A percentile compares a stretch with the other conserved stretches of the same genome.
Evolutionary conservation across 2,113 vertebrate species (phyloP).

Genomic region (Sialia sialis): DNA sequence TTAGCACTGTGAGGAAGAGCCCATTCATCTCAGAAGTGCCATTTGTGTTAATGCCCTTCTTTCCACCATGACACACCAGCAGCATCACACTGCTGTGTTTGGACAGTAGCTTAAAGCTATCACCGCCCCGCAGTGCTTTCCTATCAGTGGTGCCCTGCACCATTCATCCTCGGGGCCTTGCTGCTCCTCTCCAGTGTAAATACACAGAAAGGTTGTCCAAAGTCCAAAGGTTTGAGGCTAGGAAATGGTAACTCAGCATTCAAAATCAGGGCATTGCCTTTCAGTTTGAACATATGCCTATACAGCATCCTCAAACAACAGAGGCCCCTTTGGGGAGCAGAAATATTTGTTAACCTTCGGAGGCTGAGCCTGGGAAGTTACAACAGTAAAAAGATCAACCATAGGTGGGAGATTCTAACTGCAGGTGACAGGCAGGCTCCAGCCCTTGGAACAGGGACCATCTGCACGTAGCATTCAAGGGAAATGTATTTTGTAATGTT

Average conservation of each 20-base stretch:
- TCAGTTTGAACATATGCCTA: neutral
- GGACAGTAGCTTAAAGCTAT: neutral
- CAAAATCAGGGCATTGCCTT: neutral
- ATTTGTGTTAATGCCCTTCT: neutral
- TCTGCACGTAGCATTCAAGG: accelerated
- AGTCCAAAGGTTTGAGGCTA: neutral
- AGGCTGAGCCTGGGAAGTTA: neutral
- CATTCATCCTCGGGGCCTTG: neutral
- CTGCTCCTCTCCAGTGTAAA: neutral
- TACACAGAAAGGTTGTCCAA: neutral
- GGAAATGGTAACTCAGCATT: neutral
- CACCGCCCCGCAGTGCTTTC: neutral
- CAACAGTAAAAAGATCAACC: neutral
- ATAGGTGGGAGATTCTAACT: neutral
- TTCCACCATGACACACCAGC: neutral
- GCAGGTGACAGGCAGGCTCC: neutral
- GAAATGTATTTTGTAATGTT: neutral
- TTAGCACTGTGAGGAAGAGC: neutral
- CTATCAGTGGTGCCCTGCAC: neutral
- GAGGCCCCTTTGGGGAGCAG: neutral
- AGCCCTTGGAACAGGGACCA: neutral
- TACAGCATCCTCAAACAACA: neutral
- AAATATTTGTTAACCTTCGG: neutral
- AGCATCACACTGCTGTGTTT: neutral
- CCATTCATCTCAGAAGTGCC: accelerated